Percentiles rank a stretch among this genome's conserved stretches.
phyloP scores from a whole-genome alignment of 1,140 invertebrate species.

The Drosophila triauraria region DNA sequence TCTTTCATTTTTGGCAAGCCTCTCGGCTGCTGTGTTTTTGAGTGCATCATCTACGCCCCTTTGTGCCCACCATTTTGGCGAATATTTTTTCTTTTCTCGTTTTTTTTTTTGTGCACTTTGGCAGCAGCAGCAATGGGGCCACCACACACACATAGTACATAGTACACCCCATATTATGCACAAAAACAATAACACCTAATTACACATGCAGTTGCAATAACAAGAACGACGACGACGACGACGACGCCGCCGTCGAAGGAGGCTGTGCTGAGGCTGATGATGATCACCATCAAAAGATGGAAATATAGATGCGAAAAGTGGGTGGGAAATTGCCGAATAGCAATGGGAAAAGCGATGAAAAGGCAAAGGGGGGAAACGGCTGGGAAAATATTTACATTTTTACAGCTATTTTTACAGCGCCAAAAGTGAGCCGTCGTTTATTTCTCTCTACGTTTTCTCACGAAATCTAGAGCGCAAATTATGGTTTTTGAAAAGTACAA shows the following conservation, averaged over 20 bases:
- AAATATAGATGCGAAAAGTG: conserved; percentile 28
- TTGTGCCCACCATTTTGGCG: conserved; percentile 1
- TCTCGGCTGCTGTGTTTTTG: conserved; percentile 33
- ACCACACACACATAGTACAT: conserved; percentile 6
- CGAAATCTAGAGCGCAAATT: conserved; percentile 56
- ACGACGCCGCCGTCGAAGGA: not conserved
- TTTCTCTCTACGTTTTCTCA: conserved; percentile 5
- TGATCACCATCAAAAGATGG: conserved; percentile 42
- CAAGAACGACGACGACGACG: conserved; percentile 12
- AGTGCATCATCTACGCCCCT: conserved; percentile 22
- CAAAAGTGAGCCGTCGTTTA: conserved; percentile 7
- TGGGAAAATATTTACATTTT: conserved; percentile 64
- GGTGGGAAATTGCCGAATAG: conserved; percentile 16
- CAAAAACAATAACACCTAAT: conserved; percentile 52
- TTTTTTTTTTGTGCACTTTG: conserved; percentile 36
- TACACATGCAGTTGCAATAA: conserved; percentile 32
- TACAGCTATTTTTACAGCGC: conserved; percentile 70
- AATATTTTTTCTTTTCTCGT: conserved; percentile 3
- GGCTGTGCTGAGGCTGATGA: conserved; percentile 14
- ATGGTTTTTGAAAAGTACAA: conserved; percentile 39
- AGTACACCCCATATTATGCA: conserved; percentile 18
- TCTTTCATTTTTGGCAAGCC: conserved; percentile 49
- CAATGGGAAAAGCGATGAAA: not conserved
- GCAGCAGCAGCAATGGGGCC: conserved; percentile 39
- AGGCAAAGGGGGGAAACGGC: not conserved